Conservation (phyloP, 2,113 vertebrate species). For the Lipotes vexillifer region DNA sequence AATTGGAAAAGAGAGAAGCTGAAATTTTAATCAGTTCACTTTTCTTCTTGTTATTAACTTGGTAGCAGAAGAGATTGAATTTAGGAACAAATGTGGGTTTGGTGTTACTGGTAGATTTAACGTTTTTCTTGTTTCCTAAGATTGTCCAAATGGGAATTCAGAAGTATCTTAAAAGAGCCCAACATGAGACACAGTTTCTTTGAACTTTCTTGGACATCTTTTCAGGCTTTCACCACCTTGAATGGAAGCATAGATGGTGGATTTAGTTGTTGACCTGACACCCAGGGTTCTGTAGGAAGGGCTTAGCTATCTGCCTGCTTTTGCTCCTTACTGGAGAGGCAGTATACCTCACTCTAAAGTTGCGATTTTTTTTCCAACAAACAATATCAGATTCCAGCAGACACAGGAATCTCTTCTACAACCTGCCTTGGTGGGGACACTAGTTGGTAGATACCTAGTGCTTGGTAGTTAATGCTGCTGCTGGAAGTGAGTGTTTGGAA, state of each 20-base stretch:
- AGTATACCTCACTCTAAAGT: neutral
- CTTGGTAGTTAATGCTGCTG: neutral
- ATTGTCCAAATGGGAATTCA: neutral
- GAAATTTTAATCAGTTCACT: slow-evolving; percentile 4
- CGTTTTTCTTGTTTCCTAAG: neutral
- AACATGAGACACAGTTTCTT: neutral
- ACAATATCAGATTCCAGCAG: neutral
- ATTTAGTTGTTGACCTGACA: neutral
- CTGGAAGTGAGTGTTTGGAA: neutral
- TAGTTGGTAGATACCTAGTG: neutral
- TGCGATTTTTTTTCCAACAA: neutral
- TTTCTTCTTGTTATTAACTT: slow-evolving; percentile 42
- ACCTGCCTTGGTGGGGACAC: neutral
- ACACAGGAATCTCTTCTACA: neutral
- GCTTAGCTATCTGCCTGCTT: neutral
- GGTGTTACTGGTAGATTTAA: neutral
- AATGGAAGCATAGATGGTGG: neutral
- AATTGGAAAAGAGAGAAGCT: slow-evolving; percentile 26
- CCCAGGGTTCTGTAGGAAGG: neutral
- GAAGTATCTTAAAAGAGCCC: neutral
- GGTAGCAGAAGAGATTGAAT: slow-evolving; percentile 24
- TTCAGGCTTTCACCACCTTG: neutral
- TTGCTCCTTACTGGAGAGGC: neutral
- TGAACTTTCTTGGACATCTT: neutral
- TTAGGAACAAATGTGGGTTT: slow-evolving; percentile 20